phyloP scores from a whole-genome alignment of 2,888 invertebrate species.

The Cremastobaeus sp. region DNA sequence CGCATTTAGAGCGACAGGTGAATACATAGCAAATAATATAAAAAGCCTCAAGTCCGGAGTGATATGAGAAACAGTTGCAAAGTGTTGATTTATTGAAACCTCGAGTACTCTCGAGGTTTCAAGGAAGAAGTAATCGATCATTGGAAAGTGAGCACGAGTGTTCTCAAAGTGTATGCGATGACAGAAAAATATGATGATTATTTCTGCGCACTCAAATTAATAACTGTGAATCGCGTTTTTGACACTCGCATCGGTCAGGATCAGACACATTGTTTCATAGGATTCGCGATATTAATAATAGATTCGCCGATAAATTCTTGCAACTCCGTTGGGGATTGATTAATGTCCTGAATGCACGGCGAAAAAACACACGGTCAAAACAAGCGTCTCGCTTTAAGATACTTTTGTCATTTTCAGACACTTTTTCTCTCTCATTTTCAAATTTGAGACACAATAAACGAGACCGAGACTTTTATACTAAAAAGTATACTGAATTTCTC shows the following conservation, averaged over 20 bases:
- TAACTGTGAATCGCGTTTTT: conserved; percentile 43
- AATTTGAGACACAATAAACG: too few species aligned
- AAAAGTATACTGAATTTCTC: too few species aligned
- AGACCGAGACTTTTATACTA: too few species aligned
- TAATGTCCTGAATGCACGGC: too few species aligned
- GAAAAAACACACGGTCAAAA: too few species aligned
- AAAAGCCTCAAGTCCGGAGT: conserved; percentile 26
- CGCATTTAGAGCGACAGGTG: conserved; percentile 36
- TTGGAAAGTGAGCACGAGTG: conserved; percentile 17
- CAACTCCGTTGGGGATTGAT: too few species aligned
- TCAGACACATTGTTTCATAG: not conserved
- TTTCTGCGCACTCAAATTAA: conserved; percentile 33
- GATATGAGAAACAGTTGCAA: conserved; percentile 41
- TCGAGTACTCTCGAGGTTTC: conserved; percentile 43
- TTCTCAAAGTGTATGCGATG: conserved; percentile 30
- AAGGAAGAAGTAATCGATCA: conserved; percentile 46
- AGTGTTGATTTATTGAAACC: conserved; percentile 50
- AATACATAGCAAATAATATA: conserved; percentile 32
- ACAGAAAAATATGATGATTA: conserved; percentile 42
- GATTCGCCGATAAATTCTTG: too few species aligned
- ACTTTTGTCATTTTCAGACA: too few species aligned
- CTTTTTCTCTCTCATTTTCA: too few species aligned
- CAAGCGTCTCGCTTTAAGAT: too few species aligned
- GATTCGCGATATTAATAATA: not conserved
- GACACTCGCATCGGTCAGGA: conserved; percentile 11